Base-by-base conservation (phyloP, 2,797 vertebrate genomes). In the Syngnathus acus region DNA sequence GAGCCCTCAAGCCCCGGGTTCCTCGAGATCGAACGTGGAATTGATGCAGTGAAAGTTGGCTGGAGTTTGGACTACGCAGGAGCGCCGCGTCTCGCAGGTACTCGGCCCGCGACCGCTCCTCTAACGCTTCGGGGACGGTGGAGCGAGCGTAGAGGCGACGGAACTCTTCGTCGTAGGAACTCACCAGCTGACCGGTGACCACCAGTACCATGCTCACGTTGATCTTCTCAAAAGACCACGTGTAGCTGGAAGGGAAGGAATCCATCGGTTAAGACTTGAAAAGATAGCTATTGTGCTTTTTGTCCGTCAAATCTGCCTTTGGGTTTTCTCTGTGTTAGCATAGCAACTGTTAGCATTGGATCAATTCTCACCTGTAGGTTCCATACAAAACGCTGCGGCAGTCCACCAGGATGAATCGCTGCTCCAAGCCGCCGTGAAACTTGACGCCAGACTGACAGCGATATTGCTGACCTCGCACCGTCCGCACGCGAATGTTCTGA, bases 161-260 rank as follows among this genome's bases (percentile, higher is more conserved):
- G 73, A 97, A 98, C 80, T 97, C 94, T 82, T 97, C 95, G 59
- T 97, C 94, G 10, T 93, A 98, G 2, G 89, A 93, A 77, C 91
- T 87, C 9, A 94, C 93, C 47, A 98, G 90, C 68, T 95, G 93
- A 72, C 95, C 95, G 1, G 94, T 95, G 81, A 98, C 91, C 26
- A 97, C 88, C 73, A 96, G 90, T n/a, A 94, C 93, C 94, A 97
- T 97, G 76, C 95, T 97, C 76, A 95, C 82, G 78, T 96, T 90
- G 78, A 95, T 92, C 86, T 97, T 98, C 87, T 98, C 95, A 86
- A 89, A 97, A 6, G 94, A 92, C 95, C 95, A 98, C 57, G 93
- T 93, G 75, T 92, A 97, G 83, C 95, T 98, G 81, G 32, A 90
- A 62, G 32, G 32, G 32, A 32, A 32, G 32, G 32, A 4, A 32